Evolutionary conservation across 2,888 invertebrate species (phyloP).

Genomic region (Calameuta pallipes): DNA sequence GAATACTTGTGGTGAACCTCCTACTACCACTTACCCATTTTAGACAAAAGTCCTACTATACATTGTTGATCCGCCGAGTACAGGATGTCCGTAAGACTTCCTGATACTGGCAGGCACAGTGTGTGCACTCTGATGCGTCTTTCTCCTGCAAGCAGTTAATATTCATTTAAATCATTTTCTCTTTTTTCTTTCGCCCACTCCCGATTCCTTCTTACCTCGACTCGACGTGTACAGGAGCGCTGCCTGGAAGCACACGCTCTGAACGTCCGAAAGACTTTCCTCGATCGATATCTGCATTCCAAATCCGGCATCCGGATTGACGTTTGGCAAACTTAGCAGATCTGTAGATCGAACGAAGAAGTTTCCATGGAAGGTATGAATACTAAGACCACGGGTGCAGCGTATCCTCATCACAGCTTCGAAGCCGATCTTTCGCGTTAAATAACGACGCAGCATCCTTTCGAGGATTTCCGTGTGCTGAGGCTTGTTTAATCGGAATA

Average conservation of each 20-base stretch:
- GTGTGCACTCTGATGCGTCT: conserved; percentile 98
- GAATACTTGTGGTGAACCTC: background rate
- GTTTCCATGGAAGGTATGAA: conserved; percentile 99
- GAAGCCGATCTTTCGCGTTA: conserved; percentile 97
- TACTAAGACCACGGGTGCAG: conserved; percentile 91
- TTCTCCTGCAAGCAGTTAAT: conserved; percentile 74
- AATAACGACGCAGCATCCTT: conserved; percentile 84
- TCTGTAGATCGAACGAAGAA: conserved; percentile 99
- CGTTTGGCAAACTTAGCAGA: conserved; percentile 93
- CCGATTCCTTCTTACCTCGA: conserved; percentile 71
- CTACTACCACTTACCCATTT: conserved; percentile 82
- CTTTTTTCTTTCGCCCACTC: background rate
- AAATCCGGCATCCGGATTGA: conserved; percentile 97
- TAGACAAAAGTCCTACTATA: conserved; percentile 90
- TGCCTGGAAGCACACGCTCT: conserved; percentile 96
- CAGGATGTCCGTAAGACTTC: conserved; percentile 86
- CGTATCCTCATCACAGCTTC: conserved; percentile 98
- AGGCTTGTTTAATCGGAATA: conserved; percentile 80
- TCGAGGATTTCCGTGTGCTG: conserved; percentile 81
- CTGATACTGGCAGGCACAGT: conserved; percentile 90
- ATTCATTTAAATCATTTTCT: conserved; percentile 1
- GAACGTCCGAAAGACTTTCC: conserved; percentile 86
- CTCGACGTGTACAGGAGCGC: conserved; percentile 96
- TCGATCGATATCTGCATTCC: conserved; percentile 98
- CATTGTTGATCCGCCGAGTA: conserved; percentile 93